A percentile compares a stretch with the other conserved stretches of the same genome.
phyloP scores from a whole-genome alignment of 2,888 invertebrate genomes.

The Cylindroiulus punctatus region DNA sequence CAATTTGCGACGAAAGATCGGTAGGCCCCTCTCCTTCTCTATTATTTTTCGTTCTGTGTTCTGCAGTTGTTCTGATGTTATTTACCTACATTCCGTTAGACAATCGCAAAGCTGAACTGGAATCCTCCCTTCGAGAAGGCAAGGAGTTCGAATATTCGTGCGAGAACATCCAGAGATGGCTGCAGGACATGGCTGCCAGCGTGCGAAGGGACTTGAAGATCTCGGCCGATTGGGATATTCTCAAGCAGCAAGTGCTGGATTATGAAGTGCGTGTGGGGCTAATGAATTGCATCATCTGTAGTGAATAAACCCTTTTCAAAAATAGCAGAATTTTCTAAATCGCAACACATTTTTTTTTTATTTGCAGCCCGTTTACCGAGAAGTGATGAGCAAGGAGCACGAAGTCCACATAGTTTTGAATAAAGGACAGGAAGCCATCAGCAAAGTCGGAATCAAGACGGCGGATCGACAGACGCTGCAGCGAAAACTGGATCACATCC shows the following conservation, averaged over 20 bases:
- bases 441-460: slow-evolving; percentile 65
- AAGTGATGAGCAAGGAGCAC: slow-evolving; percentile 87
- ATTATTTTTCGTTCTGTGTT: background rate
- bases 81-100: slow-evolving; percentile 59
- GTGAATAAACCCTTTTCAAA: background rate
- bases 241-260: slow-evolving; percentile 86
- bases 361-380: slow-evolving; percentile 80
- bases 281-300: no score
- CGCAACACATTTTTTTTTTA: background rate
- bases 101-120: slow-evolving; percentile 82
- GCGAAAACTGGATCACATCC: slow-evolving; percentile 86
- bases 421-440: slow-evolving; percentile 81
- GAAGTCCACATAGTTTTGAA: slow-evolving; percentile 94
- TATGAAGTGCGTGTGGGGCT: slow-evolving; percentile 73
- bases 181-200: slow-evolving; percentile 80
- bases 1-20: slow-evolving; percentile 87
- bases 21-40: slow-evolving; percentile 70
- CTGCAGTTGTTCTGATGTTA: background rate
- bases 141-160: slow-evolving; percentile 90
- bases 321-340: background rate
- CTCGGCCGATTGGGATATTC: slow-evolving; percentile 83
- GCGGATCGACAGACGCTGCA: slow-evolving; percentile 74
- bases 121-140: slow-evolving; percentile 83
- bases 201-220: slow-evolving; percentile 82
- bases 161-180: slow-evolving; percentile 88